These are phyloP conservation scores for Conchocele bisecta DNA, from an alignment of 2,888 invertebrate species.

Conservation along the genomic window DNA sequence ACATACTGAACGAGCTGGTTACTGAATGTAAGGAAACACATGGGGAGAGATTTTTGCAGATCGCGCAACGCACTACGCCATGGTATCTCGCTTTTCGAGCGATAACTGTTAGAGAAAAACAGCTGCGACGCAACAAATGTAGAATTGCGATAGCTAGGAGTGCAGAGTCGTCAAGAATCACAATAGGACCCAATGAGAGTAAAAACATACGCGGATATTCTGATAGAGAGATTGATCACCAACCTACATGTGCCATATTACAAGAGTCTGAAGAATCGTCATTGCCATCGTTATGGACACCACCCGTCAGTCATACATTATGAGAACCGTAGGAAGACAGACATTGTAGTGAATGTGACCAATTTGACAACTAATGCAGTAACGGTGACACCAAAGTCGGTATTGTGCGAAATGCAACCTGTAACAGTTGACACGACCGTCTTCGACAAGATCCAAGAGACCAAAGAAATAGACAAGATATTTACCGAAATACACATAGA, in stretches of 20 bases:
- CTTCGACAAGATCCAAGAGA: not conserved
- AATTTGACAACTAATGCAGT: not conserved
- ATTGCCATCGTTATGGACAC: too few relatives aligned
- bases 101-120: slow-evolving; percentile 16
- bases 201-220: slow-evolving; percentile 8
- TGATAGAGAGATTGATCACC: slow-evolving; percentile 18
- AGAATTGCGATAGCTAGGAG: slow-evolving; percentile 13
- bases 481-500: not conserved
- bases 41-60: slow-evolving; percentile 14
- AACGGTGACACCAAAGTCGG: not conserved
- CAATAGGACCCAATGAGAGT: slow-evolving; percentile 18
- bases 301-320: slow-evolving; percentile 11
- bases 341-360: not conserved
- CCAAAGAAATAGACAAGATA: not conserved
- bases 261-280: slow-evolving; percentile 6
- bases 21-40: not conserved
- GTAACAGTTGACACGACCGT: not conserved
- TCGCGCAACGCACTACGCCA: slow-evolving; percentile 6
- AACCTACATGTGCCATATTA: slow-evolving; percentile 7
- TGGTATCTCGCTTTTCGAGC: slow-evolving; percentile 26
- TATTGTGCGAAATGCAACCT: slow-evolving; percentile 2
- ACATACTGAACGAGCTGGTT: not conserved
- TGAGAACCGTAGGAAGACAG: not conserved
- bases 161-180: slow-evolving; percentile 12
- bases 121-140: slow-evolving; percentile 15